Evolutionary conservation across 2,888 invertebrate genomes (phyloP).

Genomic region (Myathropa florea): DNA sequence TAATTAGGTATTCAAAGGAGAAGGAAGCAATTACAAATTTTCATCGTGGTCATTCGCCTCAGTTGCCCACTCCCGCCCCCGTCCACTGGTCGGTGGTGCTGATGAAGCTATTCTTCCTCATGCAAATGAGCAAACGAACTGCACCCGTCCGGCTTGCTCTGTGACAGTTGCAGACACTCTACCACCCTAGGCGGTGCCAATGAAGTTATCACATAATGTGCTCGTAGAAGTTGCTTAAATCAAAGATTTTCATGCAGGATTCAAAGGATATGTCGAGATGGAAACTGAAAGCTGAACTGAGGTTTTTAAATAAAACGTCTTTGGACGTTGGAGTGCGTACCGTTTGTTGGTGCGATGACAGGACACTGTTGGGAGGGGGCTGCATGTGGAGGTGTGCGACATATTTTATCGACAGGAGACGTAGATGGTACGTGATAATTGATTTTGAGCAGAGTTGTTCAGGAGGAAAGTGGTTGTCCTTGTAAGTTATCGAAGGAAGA

Average conservation of each 20-base stretch:
- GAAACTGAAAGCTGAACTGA: conserved; percentile 4
- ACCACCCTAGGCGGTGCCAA: not conserved
- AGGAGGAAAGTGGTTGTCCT: not conserved
- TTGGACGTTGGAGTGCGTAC: not conserved
- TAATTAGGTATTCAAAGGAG: too few species aligned
- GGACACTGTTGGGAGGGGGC: too few species aligned
- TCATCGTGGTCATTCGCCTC: conserved; percentile 51
- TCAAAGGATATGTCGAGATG: not conserved
- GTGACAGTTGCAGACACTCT: conserved; percentile 8
- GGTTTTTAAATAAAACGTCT: not conserved
- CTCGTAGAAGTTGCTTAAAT: conserved; percentile 13
- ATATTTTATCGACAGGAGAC: not conserved
- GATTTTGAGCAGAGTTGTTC: not conserved
- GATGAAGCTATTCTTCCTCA: not conserved
- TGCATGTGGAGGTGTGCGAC: not conserved
- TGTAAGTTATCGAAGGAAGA: too few species aligned
- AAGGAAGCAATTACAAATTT: conserved; percentile 37
- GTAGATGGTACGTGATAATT: not conserved
- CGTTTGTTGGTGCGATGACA: too few species aligned
- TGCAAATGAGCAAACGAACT: conserved; percentile 42
- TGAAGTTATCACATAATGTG: conserved; percentile 28
- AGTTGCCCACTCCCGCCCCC: too few species aligned
- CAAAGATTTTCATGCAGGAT: too few species aligned
- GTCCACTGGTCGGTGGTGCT: too few species aligned
- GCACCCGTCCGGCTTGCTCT: not conserved